These are phyloP conservation scores for Heliangelus exortis DNA, from an alignment of 2,797 vertebrate genomes.

Conservation along the genomic window DNA sequence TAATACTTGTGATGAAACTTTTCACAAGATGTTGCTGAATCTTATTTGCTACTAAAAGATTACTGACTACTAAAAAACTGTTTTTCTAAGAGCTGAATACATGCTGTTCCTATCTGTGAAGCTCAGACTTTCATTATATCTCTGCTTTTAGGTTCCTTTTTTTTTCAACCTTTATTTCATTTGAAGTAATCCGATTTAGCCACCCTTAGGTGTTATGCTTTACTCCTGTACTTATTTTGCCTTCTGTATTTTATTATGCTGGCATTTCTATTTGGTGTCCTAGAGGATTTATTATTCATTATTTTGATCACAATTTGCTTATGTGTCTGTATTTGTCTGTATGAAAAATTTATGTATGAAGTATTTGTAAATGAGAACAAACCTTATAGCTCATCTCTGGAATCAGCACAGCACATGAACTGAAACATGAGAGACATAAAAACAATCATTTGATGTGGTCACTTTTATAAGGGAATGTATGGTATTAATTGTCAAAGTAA, in stretches of 20 bases:
- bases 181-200: slow-evolving; percentile 40
- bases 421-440: background rate
- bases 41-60: background rate
- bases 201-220: slow-evolving; percentile 16
- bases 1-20: background rate
- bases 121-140: slow-evolving; percentile 21
- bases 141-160: background rate
- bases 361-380: slow-evolving; percentile 16
- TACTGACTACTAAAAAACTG: background rate
- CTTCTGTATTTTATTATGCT: slow-evolving; percentile 32
- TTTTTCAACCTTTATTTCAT: background rate
- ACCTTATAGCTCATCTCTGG: background rate
- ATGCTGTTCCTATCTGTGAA: background rate
- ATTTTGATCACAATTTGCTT: slow-evolving; percentile 34
- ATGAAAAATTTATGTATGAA: slow-evolving; percentile 24
- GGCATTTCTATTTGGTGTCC: background rate
- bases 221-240: slow-evolving; percentile 7
- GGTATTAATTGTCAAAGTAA: background rate
- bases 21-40: background rate
- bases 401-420: background rate
- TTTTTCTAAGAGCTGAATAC: background rate
- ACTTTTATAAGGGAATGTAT: background rate
- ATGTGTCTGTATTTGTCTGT: background rate
- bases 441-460: background rate
- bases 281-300: slow-evolving; percentile 40